Percentiles rank a stretch among this genome's conserved stretches.
These are phyloP conservation scores for Perizoma flavofasciatum DNA, from an alignment of 2,888 invertebrate species.

Conservation along the genomic window DNA sequence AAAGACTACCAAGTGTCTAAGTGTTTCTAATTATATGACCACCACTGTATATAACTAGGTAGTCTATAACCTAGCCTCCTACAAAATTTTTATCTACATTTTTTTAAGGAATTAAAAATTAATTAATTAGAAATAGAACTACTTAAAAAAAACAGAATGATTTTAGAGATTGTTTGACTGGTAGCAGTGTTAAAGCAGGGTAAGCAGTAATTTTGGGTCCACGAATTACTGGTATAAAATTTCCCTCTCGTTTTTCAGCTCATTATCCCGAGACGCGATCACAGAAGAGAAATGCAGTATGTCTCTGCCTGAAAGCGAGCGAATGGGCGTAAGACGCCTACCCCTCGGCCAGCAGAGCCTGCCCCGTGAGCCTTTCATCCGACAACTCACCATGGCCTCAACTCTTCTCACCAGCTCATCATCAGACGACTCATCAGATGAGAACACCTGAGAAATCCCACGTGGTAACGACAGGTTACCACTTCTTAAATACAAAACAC, in stretches of 20 bases:
- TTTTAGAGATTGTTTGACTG: no score
- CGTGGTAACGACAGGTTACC: slow-evolving; percentile 81
- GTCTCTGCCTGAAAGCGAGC: slow-evolving; percentile 85
- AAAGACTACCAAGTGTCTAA: no score
- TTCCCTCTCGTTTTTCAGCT: slow-evolving; percentile 58
- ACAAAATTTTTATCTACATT: no score
- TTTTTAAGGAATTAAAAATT: no score
- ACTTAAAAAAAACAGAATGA: no score
- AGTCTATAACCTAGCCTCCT: no score
- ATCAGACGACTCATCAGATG: slow-evolving; percentile 78
- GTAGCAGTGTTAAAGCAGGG: no score
- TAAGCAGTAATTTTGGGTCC: no score
- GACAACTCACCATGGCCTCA: slow-evolving; percentile 85
- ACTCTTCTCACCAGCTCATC: slow-evolving; percentile 86
- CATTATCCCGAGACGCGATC: slow-evolving; percentile 87
- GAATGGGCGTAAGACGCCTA: slow-evolving; percentile 76
- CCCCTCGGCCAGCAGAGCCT: slow-evolving; percentile 83
- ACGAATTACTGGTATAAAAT: no score
- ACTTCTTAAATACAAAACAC: slow-evolving; percentile 75
- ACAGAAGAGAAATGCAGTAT: slow-evolving; percentile 88
- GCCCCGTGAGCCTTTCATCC: slow-evolving; percentile 84
- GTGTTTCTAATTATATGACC: no score
- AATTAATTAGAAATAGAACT: no score
- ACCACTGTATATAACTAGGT: no score
- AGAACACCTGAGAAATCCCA: slow-evolving; percentile 79